Evolutionary conservation across 23 tunicate genomes (phyloP).

Genomic region (Ascidia mentula): DNA sequence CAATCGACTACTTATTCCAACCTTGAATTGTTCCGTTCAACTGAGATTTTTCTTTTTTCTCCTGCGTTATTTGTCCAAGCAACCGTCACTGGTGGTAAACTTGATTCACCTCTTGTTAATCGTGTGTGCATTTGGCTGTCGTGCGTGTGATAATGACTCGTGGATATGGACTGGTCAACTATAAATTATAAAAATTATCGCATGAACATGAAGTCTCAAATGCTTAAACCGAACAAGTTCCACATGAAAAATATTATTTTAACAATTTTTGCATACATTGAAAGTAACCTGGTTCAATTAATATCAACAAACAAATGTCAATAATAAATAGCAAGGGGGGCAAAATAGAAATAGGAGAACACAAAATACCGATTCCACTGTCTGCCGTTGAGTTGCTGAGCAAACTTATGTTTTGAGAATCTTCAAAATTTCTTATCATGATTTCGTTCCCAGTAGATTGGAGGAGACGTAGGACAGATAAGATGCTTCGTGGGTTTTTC

Average conservation of each 20-base stretch:
- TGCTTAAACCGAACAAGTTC: too few relatives aligned
- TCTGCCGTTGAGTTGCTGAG: constrained; percentile 33
- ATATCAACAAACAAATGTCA: too few relatives aligned
- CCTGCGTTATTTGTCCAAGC: background rate
- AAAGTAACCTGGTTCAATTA: too few relatives aligned
- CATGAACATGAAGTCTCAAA: too few relatives aligned
- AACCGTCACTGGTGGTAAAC: constrained; percentile 18
- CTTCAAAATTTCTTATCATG: background rate
- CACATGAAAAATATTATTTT: too few relatives aligned
- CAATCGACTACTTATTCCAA: too few relatives aligned
- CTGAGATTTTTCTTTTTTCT: background rate
- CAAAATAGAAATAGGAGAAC: background rate
- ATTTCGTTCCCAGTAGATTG: constrained; percentile 12
- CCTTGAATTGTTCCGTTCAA: constrained; percentile 24
- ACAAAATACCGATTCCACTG: constrained; percentile 32
- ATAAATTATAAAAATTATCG: background rate
- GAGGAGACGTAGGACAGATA: constrained; percentile 38
- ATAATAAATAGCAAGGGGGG: too few relatives aligned
- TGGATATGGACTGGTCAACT: constrained; percentile 11
- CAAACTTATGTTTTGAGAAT: constrained; percentile 11
- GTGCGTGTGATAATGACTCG: constrained; percentile 11
- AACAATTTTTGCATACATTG: too few relatives aligned
- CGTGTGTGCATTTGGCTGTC: constrained; percentile 2
- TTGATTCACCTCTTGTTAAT: constrained; percentile 52
- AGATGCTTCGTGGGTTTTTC: constrained; percentile 30